These are phyloP conservation scores for Callipepla californica DNA, from an alignment of 2,113 vertebrate species.

Conservation along the genomic window DNA sequence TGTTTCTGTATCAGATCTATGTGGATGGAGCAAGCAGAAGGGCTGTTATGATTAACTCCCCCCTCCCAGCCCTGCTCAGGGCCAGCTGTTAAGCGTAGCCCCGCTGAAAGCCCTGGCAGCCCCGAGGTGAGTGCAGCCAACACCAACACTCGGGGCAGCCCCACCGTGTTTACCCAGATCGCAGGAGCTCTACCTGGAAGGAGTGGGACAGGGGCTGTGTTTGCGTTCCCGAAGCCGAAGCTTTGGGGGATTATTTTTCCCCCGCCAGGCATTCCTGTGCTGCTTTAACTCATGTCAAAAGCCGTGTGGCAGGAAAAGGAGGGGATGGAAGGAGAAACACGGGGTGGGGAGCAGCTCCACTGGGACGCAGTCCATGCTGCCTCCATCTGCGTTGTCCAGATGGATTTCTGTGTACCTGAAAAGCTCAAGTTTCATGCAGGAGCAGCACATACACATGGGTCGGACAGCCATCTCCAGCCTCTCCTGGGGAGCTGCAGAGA, in stretches of 20 bases:
- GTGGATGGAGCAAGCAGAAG: constrained; percentile 16
- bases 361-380: accelerated
- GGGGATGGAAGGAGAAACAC: neutral
- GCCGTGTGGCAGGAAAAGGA: neutral
- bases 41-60: constrained; percentile 41
- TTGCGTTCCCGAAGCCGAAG: constrained; percentile 35
- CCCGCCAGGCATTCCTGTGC: neutral
- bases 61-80: constrained; percentile 35
- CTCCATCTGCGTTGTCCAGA: neutral
- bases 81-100: constrained; percentile 74
- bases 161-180: constrained; percentile 74
- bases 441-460: accelerated
- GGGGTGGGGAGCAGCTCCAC: neutral
- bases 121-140: constrained; percentile 58
- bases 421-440: neutral
- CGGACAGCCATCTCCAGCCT: neutral
- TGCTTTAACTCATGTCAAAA: constrained; percentile 54
- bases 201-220: constrained; percentile 64
- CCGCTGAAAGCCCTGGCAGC: constrained; percentile 79
- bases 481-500: neutral
- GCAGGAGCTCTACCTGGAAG: constrained; percentile 73
- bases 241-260: constrained; percentile 36
- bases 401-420: neutral
- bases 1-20: neutral
- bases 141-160: constrained; percentile 76